Evolutionary conservation across 2,888 invertebrate species (phyloP), one percentile per base, ranked within the genome.

Genomic region (Tyria jacobaeae): DNA sequence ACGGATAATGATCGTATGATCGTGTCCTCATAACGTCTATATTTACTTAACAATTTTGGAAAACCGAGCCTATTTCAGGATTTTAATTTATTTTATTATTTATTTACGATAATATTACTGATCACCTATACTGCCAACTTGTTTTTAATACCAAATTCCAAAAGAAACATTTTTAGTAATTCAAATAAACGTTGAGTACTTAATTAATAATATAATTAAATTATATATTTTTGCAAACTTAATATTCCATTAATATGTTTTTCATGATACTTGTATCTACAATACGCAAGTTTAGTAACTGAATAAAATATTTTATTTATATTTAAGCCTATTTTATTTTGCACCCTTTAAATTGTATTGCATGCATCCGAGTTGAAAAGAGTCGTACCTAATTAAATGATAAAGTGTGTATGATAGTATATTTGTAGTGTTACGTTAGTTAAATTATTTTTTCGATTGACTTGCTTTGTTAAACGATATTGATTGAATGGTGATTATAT

Each of bases 61-160:
- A 60, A 71, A 75, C 70, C 75, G 73, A 75, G 75, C 75, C 73
- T 75, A 66, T 62, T 68, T 71, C 65, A 59, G 64, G 54, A 63
- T 68, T 63, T 61, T 72, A 70, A 73, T 75, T 75, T 75, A 75
- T 73, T 75, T 68, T 67, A 68, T 64, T 70, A 75, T 73, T 73
- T 70, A 73, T 75, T 73, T 75, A 75, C 63, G 62, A 55, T 57
- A 53, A 58, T 37, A 61, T 56, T 61, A 60, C 63, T 49, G 39
- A 62, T 62, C 39, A 49, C 68, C 62, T 63, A 60, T 72, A 75
- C 66, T 75, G 68, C 65, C 65, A 75, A 47, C 57, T 64, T 49
- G 55, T 64, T 60, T n/a, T 60, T 50, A 34, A 44, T 57, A 68
- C 60, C 59, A 35, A 52, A 51, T 47, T 50, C 31, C 41, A 52